Conservation (phyloP, 2,797 vertebrate genomes). For the Petrocephalus sullivani region DNA sequence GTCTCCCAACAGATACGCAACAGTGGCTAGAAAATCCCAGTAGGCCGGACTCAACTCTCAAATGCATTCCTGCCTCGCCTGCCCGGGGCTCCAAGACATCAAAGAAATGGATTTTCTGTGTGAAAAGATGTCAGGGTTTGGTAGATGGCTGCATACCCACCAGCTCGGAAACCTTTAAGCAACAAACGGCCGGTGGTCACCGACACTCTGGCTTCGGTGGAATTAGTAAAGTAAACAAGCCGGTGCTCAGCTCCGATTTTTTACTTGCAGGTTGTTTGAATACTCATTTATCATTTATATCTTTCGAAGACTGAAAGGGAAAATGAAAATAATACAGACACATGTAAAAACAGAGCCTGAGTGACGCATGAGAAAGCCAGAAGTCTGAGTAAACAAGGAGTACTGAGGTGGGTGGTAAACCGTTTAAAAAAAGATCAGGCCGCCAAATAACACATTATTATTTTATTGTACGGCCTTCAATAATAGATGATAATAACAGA, state of each 20-base stretch:
- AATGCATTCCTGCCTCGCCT: neutral
- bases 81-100: neutral
- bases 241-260: neutral
- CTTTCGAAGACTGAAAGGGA: neutral
- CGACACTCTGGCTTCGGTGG: neutral
- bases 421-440: neutral
- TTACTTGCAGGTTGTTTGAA: neutral
- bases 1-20: neutral
- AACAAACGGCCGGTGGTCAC: neutral
- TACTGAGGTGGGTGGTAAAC: neutral
- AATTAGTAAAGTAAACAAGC: neutral
- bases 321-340: neutral
- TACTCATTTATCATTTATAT: neutral
- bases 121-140: neutral
- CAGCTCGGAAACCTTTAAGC: neutral
- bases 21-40: neutral
- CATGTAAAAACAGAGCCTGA: neutral
- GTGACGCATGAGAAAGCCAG: constrained; percentile 2
- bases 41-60: neutral
- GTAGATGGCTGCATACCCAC: neutral
- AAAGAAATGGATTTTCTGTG: constrained; percentile 11
- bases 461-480: constrained; percentile 1
- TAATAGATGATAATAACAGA: neutral
- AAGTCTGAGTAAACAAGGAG: neutral
- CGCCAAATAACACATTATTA: neutral